phyloP scores from a whole-genome alignment of 53 echinoderm and acorn worm species.

The Apostichopus leukothele region DNA sequence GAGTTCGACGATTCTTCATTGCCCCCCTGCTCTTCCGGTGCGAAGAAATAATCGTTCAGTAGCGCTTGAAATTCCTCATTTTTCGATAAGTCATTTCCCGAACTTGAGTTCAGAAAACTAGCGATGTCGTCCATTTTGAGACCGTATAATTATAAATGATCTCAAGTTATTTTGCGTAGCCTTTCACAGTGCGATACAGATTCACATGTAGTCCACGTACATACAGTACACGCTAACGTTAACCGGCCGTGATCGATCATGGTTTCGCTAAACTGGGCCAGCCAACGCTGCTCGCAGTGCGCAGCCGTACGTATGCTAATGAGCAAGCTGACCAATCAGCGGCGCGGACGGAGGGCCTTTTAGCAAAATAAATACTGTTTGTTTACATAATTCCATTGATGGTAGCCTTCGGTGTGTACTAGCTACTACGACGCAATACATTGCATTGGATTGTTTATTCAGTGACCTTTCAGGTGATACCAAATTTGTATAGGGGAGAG shows the following conservation, averaged over 20 bases:
- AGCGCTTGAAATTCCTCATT: conserved; percentile 1
- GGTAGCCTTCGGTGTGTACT: neutral
- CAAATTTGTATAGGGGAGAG: neutral
- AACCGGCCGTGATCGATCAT: neutral
- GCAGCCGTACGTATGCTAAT: neutral
- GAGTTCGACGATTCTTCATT: neutral
- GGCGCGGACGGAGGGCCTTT: neutral
- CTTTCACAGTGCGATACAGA: too few species aligned
- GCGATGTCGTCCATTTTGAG: conserved; percentile 1
- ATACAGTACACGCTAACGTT: neutral
- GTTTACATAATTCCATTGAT: neutral
- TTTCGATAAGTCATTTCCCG: neutral
- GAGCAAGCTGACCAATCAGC: neutral
- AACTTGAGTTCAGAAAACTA: neutral
- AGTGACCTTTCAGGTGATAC: neutral
- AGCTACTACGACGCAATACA: neutral
- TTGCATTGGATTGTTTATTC: neutral
- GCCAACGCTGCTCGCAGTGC: neutral
- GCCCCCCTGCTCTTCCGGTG: neutral
- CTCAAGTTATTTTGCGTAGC: too few species aligned
- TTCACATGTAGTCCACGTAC: neutral
- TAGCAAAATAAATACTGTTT: neutral
- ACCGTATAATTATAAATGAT: neutral
- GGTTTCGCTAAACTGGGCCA: conserved; percentile 1
- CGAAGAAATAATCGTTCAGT: conserved; percentile 5